phyloP scores from a whole-genome alignment of 2,797 vertebrate genomes.

The Helicolenus hilgendorfi region DNA sequence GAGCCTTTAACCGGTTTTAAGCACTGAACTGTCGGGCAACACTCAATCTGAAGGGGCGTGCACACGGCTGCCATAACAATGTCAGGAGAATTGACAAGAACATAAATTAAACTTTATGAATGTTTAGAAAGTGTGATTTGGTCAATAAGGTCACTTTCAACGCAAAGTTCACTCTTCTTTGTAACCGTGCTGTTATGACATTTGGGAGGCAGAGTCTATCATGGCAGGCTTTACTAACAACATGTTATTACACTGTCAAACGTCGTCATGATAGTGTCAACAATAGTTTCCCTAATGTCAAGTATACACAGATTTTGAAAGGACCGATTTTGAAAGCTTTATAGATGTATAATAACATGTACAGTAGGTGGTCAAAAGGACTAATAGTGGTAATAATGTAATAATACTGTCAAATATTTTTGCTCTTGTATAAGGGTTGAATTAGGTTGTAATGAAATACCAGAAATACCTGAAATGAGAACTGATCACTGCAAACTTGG shows the following conservation, averaged over 20 bases:
- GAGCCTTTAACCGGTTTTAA: constrained; percentile 34
- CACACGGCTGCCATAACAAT: background rate
- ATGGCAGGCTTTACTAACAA: background rate
- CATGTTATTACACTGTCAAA: background rate
- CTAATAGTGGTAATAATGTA: background rate
- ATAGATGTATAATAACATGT: background rate
- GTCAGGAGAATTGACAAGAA: background rate
- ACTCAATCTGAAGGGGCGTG: background rate
- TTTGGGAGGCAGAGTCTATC: background rate
- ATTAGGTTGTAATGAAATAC: background rate
- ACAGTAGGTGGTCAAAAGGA: background rate
- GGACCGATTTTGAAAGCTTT: background rate
- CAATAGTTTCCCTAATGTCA: background rate
- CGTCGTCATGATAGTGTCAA: background rate
- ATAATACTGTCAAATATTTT: background rate
- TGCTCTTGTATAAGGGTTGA: background rate
- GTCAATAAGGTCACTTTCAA: background rate
- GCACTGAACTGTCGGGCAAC: constrained; percentile 1
- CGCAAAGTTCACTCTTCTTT: background rate
- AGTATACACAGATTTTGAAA: background rate
- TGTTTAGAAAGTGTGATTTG: constrained; percentile 4
- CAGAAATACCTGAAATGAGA: background rate
- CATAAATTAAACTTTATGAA: constrained; percentile 2
- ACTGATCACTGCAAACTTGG: background rate
- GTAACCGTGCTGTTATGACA: background rate